Evolutionary conservation across 1,140 invertebrate genomes (phyloP).

Genomic region (Drosophila albomicans): DNA sequence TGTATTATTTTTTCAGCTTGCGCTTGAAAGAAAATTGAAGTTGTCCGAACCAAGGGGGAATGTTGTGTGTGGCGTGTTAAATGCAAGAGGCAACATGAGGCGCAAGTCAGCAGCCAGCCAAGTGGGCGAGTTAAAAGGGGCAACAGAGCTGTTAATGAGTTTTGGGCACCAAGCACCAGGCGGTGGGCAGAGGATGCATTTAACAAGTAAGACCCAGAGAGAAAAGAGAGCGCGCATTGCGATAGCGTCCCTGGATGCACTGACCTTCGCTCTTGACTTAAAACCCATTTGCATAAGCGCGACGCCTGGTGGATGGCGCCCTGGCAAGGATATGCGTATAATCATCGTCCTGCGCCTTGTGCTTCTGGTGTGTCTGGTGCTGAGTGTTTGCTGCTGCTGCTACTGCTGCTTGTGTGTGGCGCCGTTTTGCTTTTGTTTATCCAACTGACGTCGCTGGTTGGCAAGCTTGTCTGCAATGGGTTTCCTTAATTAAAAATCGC

Average conservation of each 20-base stretch:
- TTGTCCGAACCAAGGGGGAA: not conserved
- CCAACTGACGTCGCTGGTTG: conserved; percentile 45
- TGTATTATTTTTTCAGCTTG: conserved; percentile 11
- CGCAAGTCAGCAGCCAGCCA: conserved; percentile 19
- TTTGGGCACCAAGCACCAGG: conserved; percentile 35
- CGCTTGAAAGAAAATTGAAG: conserved; percentile 52
- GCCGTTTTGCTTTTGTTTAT: conserved; percentile 43
- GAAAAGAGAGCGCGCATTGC: not conserved
- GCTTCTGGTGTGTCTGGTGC: not conserved
- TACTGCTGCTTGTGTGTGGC: not conserved
- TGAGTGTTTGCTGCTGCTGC: not conserved
- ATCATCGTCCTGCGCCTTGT: conserved; percentile 15
- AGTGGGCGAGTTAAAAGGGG: conserved; percentile 60
- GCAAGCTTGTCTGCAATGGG: conserved; percentile 57
- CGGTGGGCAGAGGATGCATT: conserved; percentile 51
- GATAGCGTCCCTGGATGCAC: conserved; percentile 27
- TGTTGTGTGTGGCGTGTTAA: conserved; percentile 49
- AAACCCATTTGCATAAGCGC: conserved; percentile 78
- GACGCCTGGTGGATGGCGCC: not conserved
- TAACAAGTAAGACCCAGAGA: conserved; percentile 51
- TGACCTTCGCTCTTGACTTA: conserved; percentile 78
- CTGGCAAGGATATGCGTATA: conserved; percentile 9
- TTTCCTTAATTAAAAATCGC: conserved; percentile 75
- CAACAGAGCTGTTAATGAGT: conserved; percentile 74
- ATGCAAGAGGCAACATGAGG: conserved; percentile 43